Base-by-base conservation (phyloP, 1,140 invertebrate species). In the Bilobella aurantiaca region DNA sequence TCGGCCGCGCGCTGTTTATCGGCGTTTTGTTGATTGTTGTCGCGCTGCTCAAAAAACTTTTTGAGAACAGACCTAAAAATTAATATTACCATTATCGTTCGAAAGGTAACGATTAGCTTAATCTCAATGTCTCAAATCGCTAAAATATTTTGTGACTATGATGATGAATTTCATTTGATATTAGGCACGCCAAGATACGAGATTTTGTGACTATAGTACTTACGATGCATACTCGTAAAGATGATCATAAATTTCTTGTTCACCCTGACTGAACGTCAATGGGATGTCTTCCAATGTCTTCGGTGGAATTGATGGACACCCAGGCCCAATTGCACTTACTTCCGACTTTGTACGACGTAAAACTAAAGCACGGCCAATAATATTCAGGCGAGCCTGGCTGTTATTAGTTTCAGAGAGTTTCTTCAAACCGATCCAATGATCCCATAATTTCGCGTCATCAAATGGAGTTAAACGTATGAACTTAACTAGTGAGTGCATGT, bases 281-380 rank as follows among this genome's bases (percentile, higher is more conserved):
- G 80, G 68, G 21, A 84, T 74, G 0, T 81, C 73, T 2, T 64
- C 25, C 1, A 73, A 59, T 27, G 29, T 56, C 53, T 73, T 73
- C 3, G 63, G 58, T 1, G 69, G 71, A 59, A 82, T 72, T 28
- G 72, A 65, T 67, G 28, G 25, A 0, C 1, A 31, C 1, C 14
- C 5, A 0, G 29, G 46, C 8, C 18, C 49, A 23, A 21, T 47
- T 8, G 21, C 18, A 14, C 86, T 83, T 27, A 90, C 78, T 74
- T 93, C 86, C 46, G 79, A 78, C 77, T 96, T 96, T 0, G 90
- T 94, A 61, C 93, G 80, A 12, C 93, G 79, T 57, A 97, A 77
- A 81, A 96, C 83, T 0, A 96, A 74, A 1, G 84, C 85, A 66
- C 90, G 89, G 73, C 93, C 85, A 0, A 96, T 79, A 0, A 86